Conservation (phyloP, 2,113 vertebrate species). For the Oreochromis spilurus region DNA sequence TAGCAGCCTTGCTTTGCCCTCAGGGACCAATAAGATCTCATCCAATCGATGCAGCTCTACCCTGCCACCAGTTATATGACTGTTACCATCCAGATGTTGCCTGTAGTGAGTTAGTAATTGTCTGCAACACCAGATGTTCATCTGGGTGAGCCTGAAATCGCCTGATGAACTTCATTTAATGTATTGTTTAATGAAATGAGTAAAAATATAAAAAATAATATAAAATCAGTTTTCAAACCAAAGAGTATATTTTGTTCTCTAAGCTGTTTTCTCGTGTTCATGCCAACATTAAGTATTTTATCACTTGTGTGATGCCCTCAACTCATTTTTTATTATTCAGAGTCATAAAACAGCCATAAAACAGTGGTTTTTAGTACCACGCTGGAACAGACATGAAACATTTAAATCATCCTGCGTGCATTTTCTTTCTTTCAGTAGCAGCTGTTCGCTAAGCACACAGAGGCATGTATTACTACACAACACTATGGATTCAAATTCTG, state of each 20-base stretch:
- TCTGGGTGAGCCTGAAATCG: not conserved
- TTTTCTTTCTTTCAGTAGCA: not conserved
- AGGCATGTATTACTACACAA: not conserved
- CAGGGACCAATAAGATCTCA: conserved; percentile 6
- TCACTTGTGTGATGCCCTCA: not conserved
- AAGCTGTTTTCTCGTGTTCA: not conserved
- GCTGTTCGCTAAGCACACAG: not conserved
- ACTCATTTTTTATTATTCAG: not conserved
- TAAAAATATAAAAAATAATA: not conserved
- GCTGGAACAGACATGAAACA: not conserved
- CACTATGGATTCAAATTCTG: not conserved
- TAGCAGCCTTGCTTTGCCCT: conserved; percentile 3
- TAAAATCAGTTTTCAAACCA: not conserved
- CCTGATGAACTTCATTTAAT: not conserved
- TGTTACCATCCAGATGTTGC: conserved; percentile 31
- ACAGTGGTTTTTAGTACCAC: not conserved
- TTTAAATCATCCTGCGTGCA: not conserved
- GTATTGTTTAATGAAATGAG: not conserved
- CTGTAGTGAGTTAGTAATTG: not conserved
- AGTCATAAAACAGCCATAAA: not conserved
- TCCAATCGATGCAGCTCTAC: conserved; percentile 1
- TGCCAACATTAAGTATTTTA: not conserved
- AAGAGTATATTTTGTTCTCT: not conserved
- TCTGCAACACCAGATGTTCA: not conserved
- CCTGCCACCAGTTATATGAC: not conserved